Conservation (phyloP, 2,888 invertebrate genomes). For the Tetheella fluctuosa region DNA sequence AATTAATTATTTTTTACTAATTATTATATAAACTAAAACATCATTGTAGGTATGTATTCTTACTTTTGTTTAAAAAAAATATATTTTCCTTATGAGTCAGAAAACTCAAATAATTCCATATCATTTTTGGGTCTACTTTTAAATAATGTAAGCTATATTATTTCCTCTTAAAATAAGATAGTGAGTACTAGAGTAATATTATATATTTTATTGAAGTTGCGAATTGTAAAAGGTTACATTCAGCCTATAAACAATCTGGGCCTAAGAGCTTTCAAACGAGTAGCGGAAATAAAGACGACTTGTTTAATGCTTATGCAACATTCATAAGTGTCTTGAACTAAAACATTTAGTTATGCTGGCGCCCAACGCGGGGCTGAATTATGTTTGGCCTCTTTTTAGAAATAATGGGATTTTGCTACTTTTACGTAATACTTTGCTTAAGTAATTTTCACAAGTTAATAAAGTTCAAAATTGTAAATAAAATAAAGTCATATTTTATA, state of each 20-base stretch:
- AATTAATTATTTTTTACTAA: no score
- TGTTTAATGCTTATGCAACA: background rate
- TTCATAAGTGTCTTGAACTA: conserved; percentile 1
- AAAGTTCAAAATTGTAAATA: no score
- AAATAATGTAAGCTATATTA: no score
- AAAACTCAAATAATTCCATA: no score
- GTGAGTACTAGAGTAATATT: no score
- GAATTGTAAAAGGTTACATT: background rate
- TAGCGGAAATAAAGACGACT: conserved; percentile 7
- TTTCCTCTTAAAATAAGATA: background rate
- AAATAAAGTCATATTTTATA: background rate
- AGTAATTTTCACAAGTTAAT: background rate
- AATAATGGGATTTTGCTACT: background rate
- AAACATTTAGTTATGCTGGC: conserved; percentile 1
- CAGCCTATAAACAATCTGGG: conserved; percentile 2
- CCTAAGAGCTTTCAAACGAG: background rate
- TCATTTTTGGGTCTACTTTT: no score
- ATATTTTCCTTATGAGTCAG: no score
- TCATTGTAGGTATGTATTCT: no score
- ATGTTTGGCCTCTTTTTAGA: background rate
- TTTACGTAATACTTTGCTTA: no score
- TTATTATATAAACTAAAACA: no score
- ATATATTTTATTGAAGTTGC: conserved; percentile 2
- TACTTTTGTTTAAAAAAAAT: no score
- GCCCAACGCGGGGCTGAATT: background rate